Base-by-base conservation (phyloP, 2,888 invertebrate genomes). In the Coelogynopora nodosa region DNA sequence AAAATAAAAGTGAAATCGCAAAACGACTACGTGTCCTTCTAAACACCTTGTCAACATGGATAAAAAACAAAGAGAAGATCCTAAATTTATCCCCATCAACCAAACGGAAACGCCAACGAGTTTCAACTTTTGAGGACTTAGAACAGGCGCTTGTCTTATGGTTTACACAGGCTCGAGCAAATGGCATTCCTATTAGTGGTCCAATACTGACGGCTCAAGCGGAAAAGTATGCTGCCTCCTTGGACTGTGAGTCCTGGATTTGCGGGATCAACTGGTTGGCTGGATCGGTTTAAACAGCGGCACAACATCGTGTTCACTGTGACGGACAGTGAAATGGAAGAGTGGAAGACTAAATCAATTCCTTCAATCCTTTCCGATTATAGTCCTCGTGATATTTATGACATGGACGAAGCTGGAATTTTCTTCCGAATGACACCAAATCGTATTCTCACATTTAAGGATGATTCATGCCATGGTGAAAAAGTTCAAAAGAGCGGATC, bases 261-360 rank as follows among this genome's bases (percentile, higher is more conserved):
- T 18, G 49, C 49, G 49, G 18, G 49, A 10, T 49, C 49, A 49
- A 18, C 49, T 80, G 81, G 28, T 10, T 80, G 81, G 81, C 30
- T 80, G 10, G n/a, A 18, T 80, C 27, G 30, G n/a, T 28, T 80
- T n/a, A 80, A 80, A 80, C 81, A 27, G 26, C 27, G 81, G 81
- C 81, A 80, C 30, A 80, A 18, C n/a, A 80, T 80, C 81, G 81
- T 80, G 5, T 80, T 80, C 81, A n/a, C 30, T 80, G 81, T 80
- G 2, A 80, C 27, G 10, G 30, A 80, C 5, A 10, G 10, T 18
- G 5, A 80, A 28, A 27, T 27, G 26, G 81, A 2, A 26, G 30
- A 80, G 30, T 80, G 81, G 81, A 2, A 10, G 2, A 10, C 81
- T 10, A 28, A 2, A 80, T 27, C 81, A 18, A 27, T 80, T 26